Evolutionary conservation across 2,113 vertebrate species (phyloP).

Genomic region (Puntigrus tetrazona): DNA sequence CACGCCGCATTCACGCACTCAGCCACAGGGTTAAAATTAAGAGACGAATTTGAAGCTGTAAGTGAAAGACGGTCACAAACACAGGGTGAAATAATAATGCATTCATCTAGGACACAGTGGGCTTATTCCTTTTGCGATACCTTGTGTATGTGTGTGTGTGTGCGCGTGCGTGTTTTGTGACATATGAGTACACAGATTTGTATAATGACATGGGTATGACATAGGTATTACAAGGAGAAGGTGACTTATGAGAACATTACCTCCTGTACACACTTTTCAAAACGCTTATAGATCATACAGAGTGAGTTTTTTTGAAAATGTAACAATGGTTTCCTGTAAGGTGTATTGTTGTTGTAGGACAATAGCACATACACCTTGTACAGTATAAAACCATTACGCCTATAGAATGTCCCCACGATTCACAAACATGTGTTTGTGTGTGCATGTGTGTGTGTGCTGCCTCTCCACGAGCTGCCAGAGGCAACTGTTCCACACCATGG

Average conservation of each 20-base stretch:
- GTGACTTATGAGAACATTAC: no score
- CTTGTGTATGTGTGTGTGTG: conserved; percentile 5
- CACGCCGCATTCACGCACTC: conserved; percentile 31
- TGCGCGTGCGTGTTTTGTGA: background rate
- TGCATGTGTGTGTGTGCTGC: background rate
- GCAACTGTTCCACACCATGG: conserved; percentile 57
- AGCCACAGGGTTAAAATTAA: conserved; percentile 8
- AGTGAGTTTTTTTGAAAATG: no score
- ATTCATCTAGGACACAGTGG: background rate
- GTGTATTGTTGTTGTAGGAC: no score
- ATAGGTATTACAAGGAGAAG: no score
- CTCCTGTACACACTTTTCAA: no score
- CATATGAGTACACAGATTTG: no score
- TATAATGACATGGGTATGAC: no score
- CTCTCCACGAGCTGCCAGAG: conserved; percentile 48
- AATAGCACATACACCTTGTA: no score
- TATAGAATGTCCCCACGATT: no score
- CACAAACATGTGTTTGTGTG: conserved; percentile 17
- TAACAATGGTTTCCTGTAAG: no score
- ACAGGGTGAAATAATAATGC: conserved; percentile 18
- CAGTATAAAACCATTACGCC: no score
- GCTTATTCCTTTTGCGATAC: background rate
- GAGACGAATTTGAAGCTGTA: conserved; percentile 14
- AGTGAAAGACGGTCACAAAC: conserved; percentile 18
- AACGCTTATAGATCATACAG: no score